phyloP scores from a whole-genome alignment of 2,888 invertebrate species.

The Acrobasis suavella region DNA sequence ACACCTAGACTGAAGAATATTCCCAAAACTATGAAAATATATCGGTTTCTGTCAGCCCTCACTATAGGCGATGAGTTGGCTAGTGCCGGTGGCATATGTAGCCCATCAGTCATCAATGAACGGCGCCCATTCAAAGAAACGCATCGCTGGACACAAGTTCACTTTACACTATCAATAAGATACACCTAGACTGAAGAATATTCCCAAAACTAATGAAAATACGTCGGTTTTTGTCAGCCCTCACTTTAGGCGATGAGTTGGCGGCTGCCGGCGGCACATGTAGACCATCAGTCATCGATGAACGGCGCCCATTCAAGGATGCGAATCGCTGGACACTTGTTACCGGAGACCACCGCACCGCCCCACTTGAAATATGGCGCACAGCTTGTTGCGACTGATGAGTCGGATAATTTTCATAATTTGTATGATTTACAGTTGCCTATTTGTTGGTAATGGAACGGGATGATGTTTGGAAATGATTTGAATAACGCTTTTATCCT shows the following conservation, averaged over 20 bases:
- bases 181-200: too few relatives aligned
- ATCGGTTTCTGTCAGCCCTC: conserved; percentile 47
- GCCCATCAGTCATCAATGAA: conserved; percentile 78
- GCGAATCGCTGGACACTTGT: conserved; percentile 69
- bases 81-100: conserved; percentile 70
- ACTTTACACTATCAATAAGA: too few relatives aligned
- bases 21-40: background rate
- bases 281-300: conserved; percentile 78
- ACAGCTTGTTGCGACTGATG: conserved; percentile 16
- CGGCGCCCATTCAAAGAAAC: conserved; percentile 70
- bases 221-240: conserved; percentile 44
- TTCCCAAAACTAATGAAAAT: background rate
- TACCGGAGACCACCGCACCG: conserved; percentile 38
- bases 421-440: conserved; percentile 8
- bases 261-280: conserved; percentile 71
- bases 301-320: conserved; percentile 69
- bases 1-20: too few relatives aligned
- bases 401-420: conserved; percentile 18
- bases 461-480: background rate
- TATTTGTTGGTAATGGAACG: conserved; percentile 4
- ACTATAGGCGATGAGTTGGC: conserved; percentile 63
- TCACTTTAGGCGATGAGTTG: conserved; percentile 63
- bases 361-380: conserved; percentile 39
- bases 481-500: background rate
- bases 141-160: conserved; percentile 65